Base-by-base conservation (phyloP, 2,888 invertebrate species). In the Cantharis rustica region DNA sequence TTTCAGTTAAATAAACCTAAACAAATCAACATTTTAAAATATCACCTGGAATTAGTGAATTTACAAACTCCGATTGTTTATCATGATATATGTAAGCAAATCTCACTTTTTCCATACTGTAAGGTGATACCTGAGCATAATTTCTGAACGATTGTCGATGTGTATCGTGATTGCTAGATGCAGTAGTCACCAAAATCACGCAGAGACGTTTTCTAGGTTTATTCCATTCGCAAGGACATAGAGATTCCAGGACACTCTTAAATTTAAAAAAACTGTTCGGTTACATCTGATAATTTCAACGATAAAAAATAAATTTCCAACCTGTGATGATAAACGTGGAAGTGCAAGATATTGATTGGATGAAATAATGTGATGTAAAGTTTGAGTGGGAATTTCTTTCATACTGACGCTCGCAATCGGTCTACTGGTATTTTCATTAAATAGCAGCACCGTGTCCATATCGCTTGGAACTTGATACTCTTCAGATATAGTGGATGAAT, bases 321-420 rank as follows among this genome's bases (percentile, higher is more conserved):
- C 95, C 91, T 98, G 98, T n/a, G 97, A 97, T 0, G 97, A 97
- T 7, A 98, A 90, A 73, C 98, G 89, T 0, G 98, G 98, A 81
- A 98, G 88, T 23, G 94, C 92, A 72, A 98, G 90, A 89, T 95
- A 96, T 87, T 96, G 95, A 89, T 98, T 97, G 68, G 94, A 93
- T 75, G 95, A 93, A 75, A 98, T 94, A 73, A 98, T 92, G 87
- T 98, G 96, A 80, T 94, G 94, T 87, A 98, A 91, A 0, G 96
- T 95, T 83, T 94, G 93, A 23, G 95, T 94, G 11, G 97, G 95
- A 85, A 98, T 95, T 87, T 97, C 96, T 68, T 94, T 92, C 93
- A 98, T 97, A 83, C 95, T 94, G 79, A 97, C 92, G 79, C 95
- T 95, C 47, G 96, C 97, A 76, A 95, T 94, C 0, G 97, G 96